Percentiles rank a stretch among this genome's conserved stretches.
Conservation (phyloP, 2,797 vertebrate species). For the Liparis tanakae region DNA sequence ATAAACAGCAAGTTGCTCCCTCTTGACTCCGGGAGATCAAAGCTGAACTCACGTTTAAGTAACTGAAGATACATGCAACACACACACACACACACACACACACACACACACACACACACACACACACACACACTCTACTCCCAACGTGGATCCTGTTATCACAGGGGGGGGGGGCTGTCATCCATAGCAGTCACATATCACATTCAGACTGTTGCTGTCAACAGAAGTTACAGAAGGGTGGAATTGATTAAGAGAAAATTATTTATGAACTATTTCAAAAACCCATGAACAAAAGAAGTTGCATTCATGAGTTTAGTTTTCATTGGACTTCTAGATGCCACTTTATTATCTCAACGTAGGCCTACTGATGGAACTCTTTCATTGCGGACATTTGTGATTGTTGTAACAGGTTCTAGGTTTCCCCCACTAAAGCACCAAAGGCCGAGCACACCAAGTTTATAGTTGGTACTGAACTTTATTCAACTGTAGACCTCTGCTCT, state of each 20-base stretch:
- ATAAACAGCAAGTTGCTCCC: constrained; percentile 45
- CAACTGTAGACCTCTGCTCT: too few species aligned
- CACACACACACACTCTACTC: background rate
- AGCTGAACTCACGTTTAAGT: constrained; percentile 38
- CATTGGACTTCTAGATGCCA: background rate
- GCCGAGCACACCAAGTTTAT: too few species aligned
- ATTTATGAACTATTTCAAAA: background rate
- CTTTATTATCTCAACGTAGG: too few species aligned
- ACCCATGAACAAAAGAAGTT: background rate
- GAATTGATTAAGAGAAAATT: background rate
- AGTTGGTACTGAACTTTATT: too few species aligned
- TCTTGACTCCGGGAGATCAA: constrained; percentile 53
- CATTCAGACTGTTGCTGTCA: too few species aligned
- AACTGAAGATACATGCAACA: constrained; percentile 42
- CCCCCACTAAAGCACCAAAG: too few species aligned
- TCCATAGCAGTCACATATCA: too few species aligned
- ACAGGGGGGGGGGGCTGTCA: too few species aligned
- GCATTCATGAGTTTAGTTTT: background rate
- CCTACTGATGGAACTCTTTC: background rate
- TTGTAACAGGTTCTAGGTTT: background rate
- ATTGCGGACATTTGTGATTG: background rate
- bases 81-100: constrained; percentile 11
- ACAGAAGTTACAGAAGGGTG: background rate
- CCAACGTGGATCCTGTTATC: background rate
- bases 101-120: background rate